Conservation (phyloP, 2,888 invertebrate species). For the Homarus gammarus region DNA sequence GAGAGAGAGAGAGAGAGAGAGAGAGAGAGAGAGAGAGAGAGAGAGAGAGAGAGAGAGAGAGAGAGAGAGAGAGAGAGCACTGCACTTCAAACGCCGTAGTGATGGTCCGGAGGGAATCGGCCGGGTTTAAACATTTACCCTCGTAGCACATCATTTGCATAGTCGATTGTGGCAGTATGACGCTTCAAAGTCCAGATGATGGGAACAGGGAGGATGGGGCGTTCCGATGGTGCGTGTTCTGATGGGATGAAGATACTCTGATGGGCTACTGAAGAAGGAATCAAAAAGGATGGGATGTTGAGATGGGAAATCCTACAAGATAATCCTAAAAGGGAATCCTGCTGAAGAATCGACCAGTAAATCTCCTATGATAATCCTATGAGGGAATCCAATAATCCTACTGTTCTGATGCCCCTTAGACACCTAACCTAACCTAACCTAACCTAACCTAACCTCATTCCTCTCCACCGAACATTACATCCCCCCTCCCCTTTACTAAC, state of each 20-base stretch:
- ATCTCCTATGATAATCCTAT: too few species aligned
- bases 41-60: neutral
- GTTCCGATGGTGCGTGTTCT: neutral
- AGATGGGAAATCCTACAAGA: too few species aligned
- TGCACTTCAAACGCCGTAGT: too few species aligned
- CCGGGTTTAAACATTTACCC: slow-evolving; percentile 26
- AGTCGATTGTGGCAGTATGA: slow-evolving; percentile 16
- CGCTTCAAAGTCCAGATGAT: slow-evolving; percentile 26
- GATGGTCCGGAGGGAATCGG: neutral
- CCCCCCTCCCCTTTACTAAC: neutral
- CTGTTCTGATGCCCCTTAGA: neutral
- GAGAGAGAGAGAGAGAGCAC: too few species aligned
- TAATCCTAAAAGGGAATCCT: too few species aligned
- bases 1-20: slow-evolving; percentile 7
- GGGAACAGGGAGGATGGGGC: neutral
- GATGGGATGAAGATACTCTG: neutral
- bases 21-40: slow-evolving; percentile 24
- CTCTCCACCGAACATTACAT: too few species aligned
- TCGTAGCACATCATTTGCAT: slow-evolving; percentile 29
- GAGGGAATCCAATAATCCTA: neutral
- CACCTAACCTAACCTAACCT: neutral
- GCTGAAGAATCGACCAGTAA: too few species aligned
- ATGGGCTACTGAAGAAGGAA: neutral
- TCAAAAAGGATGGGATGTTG: neutral
- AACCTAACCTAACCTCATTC: neutral